Percentiles rank a stretch among this genome's conserved stretches.
These are phyloP conservation scores for Clepsis dumicolana DNA, from an alignment of 2,888 invertebrate species.

Conservation along the genomic window DNA sequence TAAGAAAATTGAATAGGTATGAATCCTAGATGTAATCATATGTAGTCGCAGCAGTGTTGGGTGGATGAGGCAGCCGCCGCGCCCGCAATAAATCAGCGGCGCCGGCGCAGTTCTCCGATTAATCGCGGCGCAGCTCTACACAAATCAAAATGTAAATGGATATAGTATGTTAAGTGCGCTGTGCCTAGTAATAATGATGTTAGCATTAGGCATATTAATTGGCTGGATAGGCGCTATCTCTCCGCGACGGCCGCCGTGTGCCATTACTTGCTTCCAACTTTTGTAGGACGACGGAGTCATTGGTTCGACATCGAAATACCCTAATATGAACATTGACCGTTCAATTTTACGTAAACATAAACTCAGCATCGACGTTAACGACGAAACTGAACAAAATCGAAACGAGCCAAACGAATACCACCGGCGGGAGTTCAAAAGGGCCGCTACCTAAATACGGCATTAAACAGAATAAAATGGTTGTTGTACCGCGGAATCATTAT, in stretches of 20 bases:
- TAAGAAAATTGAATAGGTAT: neutral
- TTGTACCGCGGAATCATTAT: slow-evolving; percentile 79
- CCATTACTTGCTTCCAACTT: slow-evolving; percentile 61
- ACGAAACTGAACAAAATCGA: slow-evolving; percentile 61
- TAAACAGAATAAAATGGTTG: slow-evolving; percentile 79
- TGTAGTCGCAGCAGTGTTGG: neutral
- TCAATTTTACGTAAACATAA: slow-evolving; percentile 54
- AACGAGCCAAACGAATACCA: slow-evolving; percentile 64
- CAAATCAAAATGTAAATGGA: slow-evolving; percentile 86
- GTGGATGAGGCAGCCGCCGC: slow-evolving; percentile 42
- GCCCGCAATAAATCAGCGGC: slow-evolving; percentile 75
- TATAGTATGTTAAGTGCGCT: slow-evolving; percentile 85
- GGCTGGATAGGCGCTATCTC: slow-evolving; percentile 81
- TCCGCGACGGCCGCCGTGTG: slow-evolving; percentile 66
- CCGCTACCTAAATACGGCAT: slow-evolving; percentile 82
- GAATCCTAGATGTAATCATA: neutral
- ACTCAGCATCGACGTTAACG: slow-evolving; percentile 52
- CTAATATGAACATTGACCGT: neutral
- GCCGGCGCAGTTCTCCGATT: slow-evolving; percentile 77
- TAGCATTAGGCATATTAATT: slow-evolving; percentile 87
- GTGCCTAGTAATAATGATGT: slow-evolving; percentile 85
- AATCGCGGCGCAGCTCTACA: slow-evolving; percentile 80
- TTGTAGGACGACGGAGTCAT: slow-evolving; percentile 48
- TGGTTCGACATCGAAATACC: neutral
- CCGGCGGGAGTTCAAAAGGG: slow-evolving; percentile 71